Evolutionary conservation across 1,140 invertebrate species (phyloP).

Genomic region (Amyelois transitella): DNA sequence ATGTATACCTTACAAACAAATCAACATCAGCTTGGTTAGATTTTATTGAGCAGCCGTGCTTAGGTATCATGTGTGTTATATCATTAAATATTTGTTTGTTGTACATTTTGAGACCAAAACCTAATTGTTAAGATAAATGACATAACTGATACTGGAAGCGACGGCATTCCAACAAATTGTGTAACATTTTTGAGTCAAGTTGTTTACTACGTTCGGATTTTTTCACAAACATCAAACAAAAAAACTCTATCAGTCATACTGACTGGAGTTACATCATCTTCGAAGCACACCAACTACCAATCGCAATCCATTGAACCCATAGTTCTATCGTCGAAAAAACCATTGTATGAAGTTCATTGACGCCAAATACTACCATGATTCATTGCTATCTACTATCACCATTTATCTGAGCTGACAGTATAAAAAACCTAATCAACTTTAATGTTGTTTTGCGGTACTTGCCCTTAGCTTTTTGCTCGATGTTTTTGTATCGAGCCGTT

Average conservation of each 20-base stretch:
- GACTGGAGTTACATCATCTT: not conserved
- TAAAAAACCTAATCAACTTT: constrained; percentile 35
- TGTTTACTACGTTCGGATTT: not conserved
- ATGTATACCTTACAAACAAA: too few species aligned
- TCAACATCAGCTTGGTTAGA: too few species aligned
- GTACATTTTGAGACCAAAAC: not conserved
- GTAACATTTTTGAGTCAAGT: not conserved
- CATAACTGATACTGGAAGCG: not conserved
- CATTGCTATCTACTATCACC: constrained; percentile 26
- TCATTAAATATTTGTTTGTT: not conserved
- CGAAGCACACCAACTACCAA: constrained; percentile 10
- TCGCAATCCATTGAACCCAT: constrained; percentile 28
- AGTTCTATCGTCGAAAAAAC: constrained; percentile 29
- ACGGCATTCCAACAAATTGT: not conserved
- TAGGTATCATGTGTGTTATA: too few species aligned
- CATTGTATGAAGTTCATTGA: constrained; percentile 40
- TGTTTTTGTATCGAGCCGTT: constrained; percentile 17
- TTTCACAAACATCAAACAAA: not conserved
- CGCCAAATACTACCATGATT: constrained; percentile 28
- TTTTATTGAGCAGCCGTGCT: too few species aligned
- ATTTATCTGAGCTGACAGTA: constrained; percentile 34
- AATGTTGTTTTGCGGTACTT: constrained; percentile 28
- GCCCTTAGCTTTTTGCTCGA: constrained; percentile 32
- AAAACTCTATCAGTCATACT: not conserved
- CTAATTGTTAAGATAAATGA: not conserved